Conservation (phyloP, 2,113 vertebrate genomes). For the Petromus typicus region DNA sequence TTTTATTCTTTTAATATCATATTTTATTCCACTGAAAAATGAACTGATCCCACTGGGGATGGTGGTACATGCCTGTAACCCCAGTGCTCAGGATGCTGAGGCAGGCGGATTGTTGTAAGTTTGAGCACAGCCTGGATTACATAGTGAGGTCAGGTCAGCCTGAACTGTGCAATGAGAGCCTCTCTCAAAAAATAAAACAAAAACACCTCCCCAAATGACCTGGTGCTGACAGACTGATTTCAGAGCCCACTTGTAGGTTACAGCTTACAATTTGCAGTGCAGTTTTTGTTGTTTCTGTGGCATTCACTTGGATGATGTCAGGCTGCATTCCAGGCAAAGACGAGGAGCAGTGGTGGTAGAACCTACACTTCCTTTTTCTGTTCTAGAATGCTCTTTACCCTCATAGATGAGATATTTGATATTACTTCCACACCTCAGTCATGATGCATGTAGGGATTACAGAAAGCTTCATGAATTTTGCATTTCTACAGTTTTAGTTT, state of each 20-base stretch:
- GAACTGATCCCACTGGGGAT: not conserved
- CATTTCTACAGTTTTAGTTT: not conserved
- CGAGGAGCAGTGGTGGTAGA: not conserved
- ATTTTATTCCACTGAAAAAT: not conserved
- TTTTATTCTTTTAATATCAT: conserved; percentile 4
- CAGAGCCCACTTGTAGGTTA: not conserved
- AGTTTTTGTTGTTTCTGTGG: not conserved
- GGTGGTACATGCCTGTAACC: not conserved
- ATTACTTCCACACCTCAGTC: not conserved
- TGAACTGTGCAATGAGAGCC: not conserved
- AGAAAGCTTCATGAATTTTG: not conserved
- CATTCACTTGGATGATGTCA: not conserved
- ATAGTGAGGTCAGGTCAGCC: not conserved
- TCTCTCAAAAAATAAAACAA: not conserved
- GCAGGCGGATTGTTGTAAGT: not conserved
- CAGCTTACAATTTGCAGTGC: not conserved
- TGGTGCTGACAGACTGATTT: not conserved
- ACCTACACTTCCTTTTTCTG: not conserved
- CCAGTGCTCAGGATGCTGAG: not conserved
- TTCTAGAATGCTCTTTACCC: not conserved
- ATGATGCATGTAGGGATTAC: not conserved
- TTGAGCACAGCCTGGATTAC: not conserved
- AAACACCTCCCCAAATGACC: not conserved
- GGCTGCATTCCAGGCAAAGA: not conserved
- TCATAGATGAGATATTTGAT: not conserved